Evolutionary conservation across 2,113 vertebrate species (phyloP), one percentile per base, ranked within the genome.

Genomic region (Mesoclemmys tuberculata): DNA sequence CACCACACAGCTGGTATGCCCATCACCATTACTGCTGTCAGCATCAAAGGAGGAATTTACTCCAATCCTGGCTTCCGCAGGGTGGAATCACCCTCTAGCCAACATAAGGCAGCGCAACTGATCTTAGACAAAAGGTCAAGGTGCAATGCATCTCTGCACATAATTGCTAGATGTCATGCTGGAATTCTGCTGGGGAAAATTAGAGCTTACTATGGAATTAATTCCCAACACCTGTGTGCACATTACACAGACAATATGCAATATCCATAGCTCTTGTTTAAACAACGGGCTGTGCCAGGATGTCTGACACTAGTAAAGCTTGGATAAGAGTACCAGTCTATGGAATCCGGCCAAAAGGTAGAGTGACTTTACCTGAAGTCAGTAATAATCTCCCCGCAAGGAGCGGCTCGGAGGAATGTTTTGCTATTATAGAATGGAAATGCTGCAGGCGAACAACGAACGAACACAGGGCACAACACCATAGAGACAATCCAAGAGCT

Each of bases 171-270:
- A 94, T 93, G 90, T 92, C 89, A 82, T 48, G 96, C 46, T 95
- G 92, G 90, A 85, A 89, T 84, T 84, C 88, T 96, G 95, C 97
- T 95, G 94, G 80, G 94, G 85, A 22, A 79, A 85, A 97, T 89
- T 94, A 80, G 6, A 44, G 82, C 26, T 78, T 87, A 96, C 90
- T 80, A 56, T 2, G 80, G 84, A 94, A 95, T 94, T 90, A 94
- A 96, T 89, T 87, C 95, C 2, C 5, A 94, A 94, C 92, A 48
- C 89, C 1, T 5, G 31, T n/a, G 82, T 19, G 74, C 41, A 7
- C 1, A 82, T 9, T 10, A 71, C 95, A 52, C 2, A 8, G 7
- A 13, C 5, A 0, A 80, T 0, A 1, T 0, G 84, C 94, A 46
- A 2, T 1, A 4, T 88, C 95, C 96, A 78, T 2, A 71, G 95